phyloP scores from a whole-genome alignment of 1,140 invertebrate genomes.

The Magallana angulata region DNA sequence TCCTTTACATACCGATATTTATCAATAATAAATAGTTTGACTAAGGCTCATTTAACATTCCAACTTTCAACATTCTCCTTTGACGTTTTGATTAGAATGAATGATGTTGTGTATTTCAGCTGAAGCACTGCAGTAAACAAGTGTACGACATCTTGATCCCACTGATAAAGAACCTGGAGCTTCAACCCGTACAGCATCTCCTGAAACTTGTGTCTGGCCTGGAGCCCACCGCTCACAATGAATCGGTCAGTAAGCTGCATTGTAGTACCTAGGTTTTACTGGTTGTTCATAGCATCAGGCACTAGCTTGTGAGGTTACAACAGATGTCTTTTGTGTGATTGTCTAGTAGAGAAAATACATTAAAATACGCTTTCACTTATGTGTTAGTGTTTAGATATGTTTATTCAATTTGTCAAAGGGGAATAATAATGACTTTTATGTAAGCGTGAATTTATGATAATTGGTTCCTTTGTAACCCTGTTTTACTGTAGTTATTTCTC shows the following conservation, averaged over 20 bases:
- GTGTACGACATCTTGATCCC: slow-evolving; percentile 94
- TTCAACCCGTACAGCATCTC: slow-evolving; percentile 91
- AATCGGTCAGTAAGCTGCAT: slow-evolving; percentile 83
- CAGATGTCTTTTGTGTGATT: neutral
- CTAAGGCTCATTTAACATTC: too few relatives aligned
- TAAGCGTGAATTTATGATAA: too few relatives aligned
- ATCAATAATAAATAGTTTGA: too few relatives aligned
- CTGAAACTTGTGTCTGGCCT: slow-evolving; percentile 90
- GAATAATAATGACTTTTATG: too few relatives aligned
- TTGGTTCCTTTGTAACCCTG: too few relatives aligned
- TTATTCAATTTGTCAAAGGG: too few relatives aligned
- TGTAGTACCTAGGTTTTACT: neutral
- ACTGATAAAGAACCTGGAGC: slow-evolving; percentile 93
- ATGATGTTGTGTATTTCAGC: slow-evolving; percentile 66
- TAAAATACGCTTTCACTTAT: neutral
- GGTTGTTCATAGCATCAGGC: neutral
- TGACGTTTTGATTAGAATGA: too few relatives aligned
- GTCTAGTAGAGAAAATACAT: neutral
- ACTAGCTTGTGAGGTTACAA: neutral
- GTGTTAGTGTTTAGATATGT: too few relatives aligned
- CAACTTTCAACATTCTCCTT: too few relatives aligned
- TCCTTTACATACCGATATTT: too few relatives aligned
- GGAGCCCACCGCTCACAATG: slow-evolving; percentile 93
- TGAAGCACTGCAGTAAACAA: slow-evolving; percentile 95
- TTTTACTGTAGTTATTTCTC: neutral